Evolutionary conservation across 2,888 invertebrate species (phyloP).

Genomic region (Drosophila cracens): DNA sequence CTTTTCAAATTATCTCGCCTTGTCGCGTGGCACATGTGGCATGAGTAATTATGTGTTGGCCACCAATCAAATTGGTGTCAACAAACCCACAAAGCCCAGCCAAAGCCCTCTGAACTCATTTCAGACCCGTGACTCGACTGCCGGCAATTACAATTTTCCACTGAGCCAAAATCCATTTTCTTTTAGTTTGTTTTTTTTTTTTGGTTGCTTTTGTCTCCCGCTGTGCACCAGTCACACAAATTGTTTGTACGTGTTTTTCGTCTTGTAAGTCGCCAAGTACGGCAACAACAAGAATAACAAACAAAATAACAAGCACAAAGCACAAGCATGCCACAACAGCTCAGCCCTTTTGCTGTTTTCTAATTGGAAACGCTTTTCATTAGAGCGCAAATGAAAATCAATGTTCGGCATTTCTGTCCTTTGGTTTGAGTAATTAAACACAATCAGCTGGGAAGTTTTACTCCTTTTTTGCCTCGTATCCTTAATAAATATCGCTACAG

Average conservation of each 20-base stretch:
- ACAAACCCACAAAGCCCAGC: slow-evolving; percentile 34
- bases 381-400: slow-evolving; percentile 62
- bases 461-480: slow-evolving; percentile 1
- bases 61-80: slow-evolving; percentile 50
- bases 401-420: slow-evolving; percentile 49
- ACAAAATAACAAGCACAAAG: slow-evolving; percentile 6
- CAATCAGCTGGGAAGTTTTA: slow-evolving; percentile 47
- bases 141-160: slow-evolving; percentile 31
- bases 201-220: slow-evolving; percentile 19
- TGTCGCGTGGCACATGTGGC: slow-evolving; percentile 50
- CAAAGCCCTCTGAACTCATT: not conserved
- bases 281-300: not conserved
- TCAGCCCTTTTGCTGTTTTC: slow-evolving; percentile 41
- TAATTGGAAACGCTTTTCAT: slow-evolving; percentile 69
- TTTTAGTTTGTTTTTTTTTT: not conserved
- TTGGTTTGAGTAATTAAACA: slow-evolving; percentile 78
- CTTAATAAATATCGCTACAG: slow-evolving; percentile 53
- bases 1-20: slow-evolving; percentile 29
- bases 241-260: slow-evolving; percentile 69
- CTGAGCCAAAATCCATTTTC: slow-evolving; percentile 33
- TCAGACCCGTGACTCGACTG: slow-evolving; percentile 15
- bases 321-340: slow-evolving; percentile 9
- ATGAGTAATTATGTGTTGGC: slow-evolving; percentile 71
- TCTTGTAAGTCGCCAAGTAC: slow-evolving; percentile 16
- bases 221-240: slow-evolving; percentile 43